Base-by-base conservation (phyloP, 2,888 invertebrate species). In the Cosmia pyralina region DNA sequence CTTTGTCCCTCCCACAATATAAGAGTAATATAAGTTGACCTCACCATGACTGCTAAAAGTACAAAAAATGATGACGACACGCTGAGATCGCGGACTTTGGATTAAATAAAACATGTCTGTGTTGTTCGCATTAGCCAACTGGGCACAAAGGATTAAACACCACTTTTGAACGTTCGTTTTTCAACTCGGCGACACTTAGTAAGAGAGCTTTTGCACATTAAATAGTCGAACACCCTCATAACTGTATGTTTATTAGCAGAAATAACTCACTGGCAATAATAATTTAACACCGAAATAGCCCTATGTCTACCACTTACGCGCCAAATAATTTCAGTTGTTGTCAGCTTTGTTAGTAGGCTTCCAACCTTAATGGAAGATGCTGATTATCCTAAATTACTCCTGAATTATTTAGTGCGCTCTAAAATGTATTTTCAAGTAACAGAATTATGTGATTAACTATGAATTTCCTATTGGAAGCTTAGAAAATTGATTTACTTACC, bases 21-120 rank as follows among this genome's bases (percentile, higher is more conserved):
- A 72, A 79, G 80, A 85, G 77, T 85, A 79, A 85, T 75, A 80
- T 83, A 84, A 81, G 65, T 82, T 87, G 90, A 88, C 89, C 90
- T 90, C 85, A 76, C 85, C 67, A 64, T 66, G 70, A 74, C 82
- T 76, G 71, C 78, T 88, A 89, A 87, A 86, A 88, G 84, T 80
- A 86, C 81, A 90, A 91, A 91, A 91, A 91, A 87, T 77, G 66
- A 82, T 84, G 87, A 86, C 83, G 85, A 81, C 83, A 86, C 57
- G 75, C 68, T 66, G 73, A 73, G 81, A 69, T 80, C 76, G 78
- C 78, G 82, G 72, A 79, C 85, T 86, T 88, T 85, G 84, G 81
- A 85, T 85, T 79, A 85, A 89, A 90, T 89, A 88, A 89, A 90
- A 87, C 85, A 85, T 84, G 85, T 83, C 79, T 82, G 84, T 77